Base-by-base conservation (phyloP, 2,888 invertebrate genomes). In the Achlya flavicornis region DNA sequence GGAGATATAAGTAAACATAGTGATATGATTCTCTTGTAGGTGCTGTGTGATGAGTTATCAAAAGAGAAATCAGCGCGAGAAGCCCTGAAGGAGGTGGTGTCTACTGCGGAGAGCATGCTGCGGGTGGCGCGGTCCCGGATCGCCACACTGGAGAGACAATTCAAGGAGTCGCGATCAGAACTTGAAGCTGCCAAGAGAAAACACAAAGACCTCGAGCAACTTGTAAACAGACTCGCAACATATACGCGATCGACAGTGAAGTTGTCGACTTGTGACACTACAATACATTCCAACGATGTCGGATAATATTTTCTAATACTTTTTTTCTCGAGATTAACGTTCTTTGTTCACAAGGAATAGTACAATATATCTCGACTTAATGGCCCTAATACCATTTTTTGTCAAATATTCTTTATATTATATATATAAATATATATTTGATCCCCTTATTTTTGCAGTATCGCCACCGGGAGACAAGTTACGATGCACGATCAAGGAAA, bases 161-260 rank as follows among this genome's bases (percentile, higher is more conserved):
- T 91, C 1, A 93, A 91, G 71, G 89, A 91, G 4, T 73, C 79
- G n/a, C 83, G 83, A 58, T 70, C 78, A 1, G 90, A 91, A 35
- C 78, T 91, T 32, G 92, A 92, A 4, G 66, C 76, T 3, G 67
- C 86, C 38, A 83, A 80, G 61, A 87, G 85, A 74, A 93, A 91
- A 75, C 87, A 90, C 66, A 91, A 88, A 73, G 93, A 93, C 68
- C 82, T 90, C 72, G 92, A 93, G 76, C 89, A 88, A 83, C 85
- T 91, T 76, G 93, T 93, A 87, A 90, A 83, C 78, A 83, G 78
- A 79, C 80, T 73, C 74, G 77, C 78, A 77, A 73, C 80, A 80
- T 77, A 81, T 83, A 76, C 73, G 63, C 75, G 75, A 72, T 63
- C 72, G 66, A 78, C 81, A 84, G 82, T 83, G 82, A 86, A 86